Evolutionary conservation across 2,888 invertebrate genomes (phyloP), one percentile per base, ranked within the genome.

Genomic region (Flexamia atlantica): DNA sequence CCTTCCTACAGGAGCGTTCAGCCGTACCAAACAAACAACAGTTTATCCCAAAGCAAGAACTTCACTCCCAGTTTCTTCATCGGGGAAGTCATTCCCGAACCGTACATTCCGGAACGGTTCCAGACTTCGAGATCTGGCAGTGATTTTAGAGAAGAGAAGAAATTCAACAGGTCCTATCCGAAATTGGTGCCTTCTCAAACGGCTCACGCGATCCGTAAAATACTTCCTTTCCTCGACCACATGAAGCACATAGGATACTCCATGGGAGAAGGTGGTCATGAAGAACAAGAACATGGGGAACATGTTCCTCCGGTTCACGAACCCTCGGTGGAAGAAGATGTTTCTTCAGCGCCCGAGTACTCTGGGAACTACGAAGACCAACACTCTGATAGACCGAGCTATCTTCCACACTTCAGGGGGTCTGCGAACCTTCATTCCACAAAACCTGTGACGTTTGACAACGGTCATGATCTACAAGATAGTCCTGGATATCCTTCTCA

Each of bases 61-160:
- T 79, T 79, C 79, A 79, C 79, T 32, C 79, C 79, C 9, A 79
- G 79, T 57, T 79, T 50, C 28, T 79, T 79, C 36, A 79, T 79
- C 53, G 79, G 79, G 17, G 79, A 79, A n/a, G 79, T 79, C 28
- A 79, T 79, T 50, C n/a, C 79, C 14, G 79, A 79, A 28, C 79
- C 79, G 2, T 79, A 79, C 57, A 23, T 57, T 10, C 79, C 79
- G 14, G 79, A 79, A 36, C 23, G 79, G 20, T 79, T 79, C 28
- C 79, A 57, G 20, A 53, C 28, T 32, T 36, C 57, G 17, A 57
- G 57, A 28, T 46, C 76, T 14, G 40, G 46, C 10, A 17, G 5
- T 7, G 70, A 40, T 1, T n/a, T n/a, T n/a, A n/a, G n/a, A n/a
- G 40, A 36, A 20, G 23, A 42, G 25, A 10, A 76, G 1, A 20